Base-by-base conservation (phyloP, 2,888 invertebrate species). In the Syritta pipiens region DNA sequence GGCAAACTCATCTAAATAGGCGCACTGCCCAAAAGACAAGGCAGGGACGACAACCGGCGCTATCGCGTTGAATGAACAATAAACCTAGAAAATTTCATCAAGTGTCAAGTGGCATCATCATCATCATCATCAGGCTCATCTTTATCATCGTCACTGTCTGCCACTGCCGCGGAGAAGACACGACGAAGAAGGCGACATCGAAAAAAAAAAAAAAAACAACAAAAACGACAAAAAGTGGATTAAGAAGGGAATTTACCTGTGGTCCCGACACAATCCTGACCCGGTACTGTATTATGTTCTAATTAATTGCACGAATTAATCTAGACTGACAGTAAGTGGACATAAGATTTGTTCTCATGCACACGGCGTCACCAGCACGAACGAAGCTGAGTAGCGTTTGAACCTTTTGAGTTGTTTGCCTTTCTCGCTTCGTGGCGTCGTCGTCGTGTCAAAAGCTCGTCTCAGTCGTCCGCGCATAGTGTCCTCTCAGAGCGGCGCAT, bases 311-410 rank as follows among this genome's bases (percentile, higher is more conserved):
- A 79, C 74, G 17, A 79, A 79, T 79, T 79, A 79, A 79, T 79
- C 79, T 79, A 62, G 67, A 79, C 68, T 74, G 79, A 79, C 79
- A 79, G 72, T 79, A 79, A 79, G 79, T 79, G 79, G 79, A 79
- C 79, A 74, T 62, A 79, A 79, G 74, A 74, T n/a, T n/a, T n/a
- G n/a, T n/a, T 79, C 67, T 79, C 79, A 74, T 74, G 79, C 79
- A 79, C n/a, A n/a, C n/a, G n/a, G n/a, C n/a, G n/a, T n/a, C n/a
- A n/a, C n/a, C n/a, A 22, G 14, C 32, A 9, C 53, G 6, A 28
- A 17, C 46, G 44, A 40, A 60, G 35, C 53, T 55, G 49, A 35
- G 32, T 51, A 69, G 65, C 65, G 22, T 71, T 72, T 67, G 65
- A 65, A 65, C 63, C 49, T 28, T 22, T 40, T 55, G n/a, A 19